Evolutionary conservation across 2,113 vertebrate species (phyloP).

Genomic region (Tachuris rubrigastra): DNA sequence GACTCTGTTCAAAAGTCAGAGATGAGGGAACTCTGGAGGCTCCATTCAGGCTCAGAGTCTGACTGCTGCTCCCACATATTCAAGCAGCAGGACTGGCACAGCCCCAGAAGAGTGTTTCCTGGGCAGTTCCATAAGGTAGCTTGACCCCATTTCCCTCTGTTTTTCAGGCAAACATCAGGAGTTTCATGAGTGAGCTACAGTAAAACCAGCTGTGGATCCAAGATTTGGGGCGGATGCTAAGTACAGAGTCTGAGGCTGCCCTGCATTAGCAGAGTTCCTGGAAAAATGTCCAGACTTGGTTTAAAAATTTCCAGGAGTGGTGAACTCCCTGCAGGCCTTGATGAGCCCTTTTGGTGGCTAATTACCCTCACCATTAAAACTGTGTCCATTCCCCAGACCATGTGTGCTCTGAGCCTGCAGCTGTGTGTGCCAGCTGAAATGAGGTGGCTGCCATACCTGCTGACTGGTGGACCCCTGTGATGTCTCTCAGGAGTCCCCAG

Average conservation of each 20-base stretch:
- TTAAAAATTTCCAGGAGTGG: not conserved
- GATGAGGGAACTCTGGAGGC: not conserved
- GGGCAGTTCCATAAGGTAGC: not conserved
- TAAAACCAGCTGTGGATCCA: not conserved
- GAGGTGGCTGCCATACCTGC: not conserved
- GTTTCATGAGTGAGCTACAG: not conserved
- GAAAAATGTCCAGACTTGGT: not conserved
- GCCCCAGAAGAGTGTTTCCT: not conserved
- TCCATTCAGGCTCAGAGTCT: not conserved
- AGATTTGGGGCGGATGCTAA: not conserved
- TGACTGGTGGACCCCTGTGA: not conserved
- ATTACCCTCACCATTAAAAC: not conserved
- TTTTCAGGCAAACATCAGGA: not conserved
- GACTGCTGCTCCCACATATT: not conserved
- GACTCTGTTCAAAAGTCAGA: not conserved
- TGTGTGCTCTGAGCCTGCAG: not conserved
- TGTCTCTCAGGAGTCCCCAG: not conserved
- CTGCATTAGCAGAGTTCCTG: not conserved
- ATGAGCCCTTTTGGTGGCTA: not conserved
- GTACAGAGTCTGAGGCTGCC: not conserved
- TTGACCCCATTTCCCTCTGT: not conserved
- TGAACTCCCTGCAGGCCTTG: not conserved
- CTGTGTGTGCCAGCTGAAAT: fast-evolving
- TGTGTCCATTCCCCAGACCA: not conserved
- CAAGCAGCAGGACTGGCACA: not conserved